Evolutionary conservation across 1,140 invertebrate genomes (phyloP), one percentile per base, ranked within the genome.

Genomic region (Stegodyphus dumicola): DNA sequence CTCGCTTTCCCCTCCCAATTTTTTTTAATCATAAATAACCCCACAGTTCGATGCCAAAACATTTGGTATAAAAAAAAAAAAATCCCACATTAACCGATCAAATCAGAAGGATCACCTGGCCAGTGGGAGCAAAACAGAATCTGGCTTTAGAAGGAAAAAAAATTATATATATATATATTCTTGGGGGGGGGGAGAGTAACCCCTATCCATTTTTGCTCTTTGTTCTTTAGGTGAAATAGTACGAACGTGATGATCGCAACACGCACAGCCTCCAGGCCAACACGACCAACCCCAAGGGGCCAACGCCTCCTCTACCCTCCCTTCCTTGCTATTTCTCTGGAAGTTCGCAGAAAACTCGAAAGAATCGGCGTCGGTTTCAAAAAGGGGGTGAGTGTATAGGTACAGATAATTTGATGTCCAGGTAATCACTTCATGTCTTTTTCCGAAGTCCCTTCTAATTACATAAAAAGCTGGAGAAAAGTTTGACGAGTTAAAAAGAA

Each of bases 91-190:
- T 13, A 71, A 52, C 18, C 13, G 67, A 80, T 80, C 54, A 80
- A 71, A 80, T 80, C 67, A 80, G 49, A 49, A 69, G 53, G 18
- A 80, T 80, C 77, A 80, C 77, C 77, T 80, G 77, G 77, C 77
- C 33, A 18, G 33, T 49, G 17, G 49, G 49, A 51, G 48, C 10
- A 11, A 51, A 33, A 48, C n/a, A 13, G n/a, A 54, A 18, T 69
- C 65, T 49, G n/a, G 9, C 17, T 67, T 18, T 6, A 67, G n/a
- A 52, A 48, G 48, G 13, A 33, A 60, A 9, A 9, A 60, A 60
- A 60, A 2, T 60, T 15, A 15, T 9, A 9, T 10, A 60, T 15
- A 15, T 10, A 60, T 60, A 9, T 15, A 60, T 10, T 10, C 56
- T 5, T 13, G 53, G 13, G 15, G 33, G 33, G 9, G 15, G 13